These are phyloP conservation scores for Carassius carassius DNA, from an alignment of 2,113 vertebrate genomes.

Conservation along the genomic window DNA sequence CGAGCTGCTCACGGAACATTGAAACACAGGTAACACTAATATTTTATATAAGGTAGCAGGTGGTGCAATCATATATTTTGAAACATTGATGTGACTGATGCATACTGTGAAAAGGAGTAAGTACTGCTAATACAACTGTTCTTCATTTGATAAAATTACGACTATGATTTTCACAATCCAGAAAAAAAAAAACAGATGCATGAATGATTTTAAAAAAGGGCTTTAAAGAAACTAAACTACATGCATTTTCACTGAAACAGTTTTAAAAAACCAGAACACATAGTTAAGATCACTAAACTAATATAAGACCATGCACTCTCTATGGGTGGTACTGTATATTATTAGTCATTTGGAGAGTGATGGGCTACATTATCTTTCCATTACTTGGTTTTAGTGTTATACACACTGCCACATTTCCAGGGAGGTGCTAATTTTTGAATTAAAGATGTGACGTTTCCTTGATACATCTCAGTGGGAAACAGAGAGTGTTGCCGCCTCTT, in stretches of 20 bases:
- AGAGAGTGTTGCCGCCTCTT: slow-evolving; percentile 62
- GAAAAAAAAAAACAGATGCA: neutral
- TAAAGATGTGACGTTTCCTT: slow-evolving; percentile 73
- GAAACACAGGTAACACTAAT: neutral
- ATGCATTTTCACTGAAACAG: neutral
- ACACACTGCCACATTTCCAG: slow-evolving; percentile 42
- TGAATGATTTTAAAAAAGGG: neutral
- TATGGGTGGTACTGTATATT: slow-evolving; percentile 27
- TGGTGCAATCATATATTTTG: neutral
- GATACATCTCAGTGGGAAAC: slow-evolving; percentile 67
- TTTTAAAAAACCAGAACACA: too few relatives aligned
- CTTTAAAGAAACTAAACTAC: neutral
- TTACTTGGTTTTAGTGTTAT: slow-evolving; percentile 50
- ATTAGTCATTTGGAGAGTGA: slow-evolving; percentile 43
- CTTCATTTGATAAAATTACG: neutral
- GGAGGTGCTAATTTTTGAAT: slow-evolving; percentile 60
- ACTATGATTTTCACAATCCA: neutral
- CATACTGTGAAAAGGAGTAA: neutral
- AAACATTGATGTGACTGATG: neutral
- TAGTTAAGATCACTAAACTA: slow-evolving; percentile 17
- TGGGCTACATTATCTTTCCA: slow-evolving; percentile 48
- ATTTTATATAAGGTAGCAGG: neutral
- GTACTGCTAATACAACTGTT: neutral
- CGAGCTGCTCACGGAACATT: neutral
- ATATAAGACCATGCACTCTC: slow-evolving; percentile 7